Base-by-base conservation (phyloP, 1,140 invertebrate genomes). In the Spodoptera litura region DNA sequence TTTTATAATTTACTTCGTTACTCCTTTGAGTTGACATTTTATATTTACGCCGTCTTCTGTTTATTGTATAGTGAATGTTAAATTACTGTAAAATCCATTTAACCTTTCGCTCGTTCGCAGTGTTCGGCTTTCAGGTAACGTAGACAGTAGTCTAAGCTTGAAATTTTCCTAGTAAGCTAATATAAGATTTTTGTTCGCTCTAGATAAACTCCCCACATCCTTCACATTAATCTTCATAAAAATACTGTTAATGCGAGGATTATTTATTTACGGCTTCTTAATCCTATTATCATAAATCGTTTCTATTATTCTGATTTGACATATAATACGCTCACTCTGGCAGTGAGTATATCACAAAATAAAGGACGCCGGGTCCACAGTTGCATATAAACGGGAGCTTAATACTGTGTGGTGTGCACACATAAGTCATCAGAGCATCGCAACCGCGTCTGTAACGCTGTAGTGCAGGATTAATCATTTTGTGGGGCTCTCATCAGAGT, bases 1-100 rank as follows among this genome's bases (percentile, higher is more conserved):
- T 66, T 76, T 76, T 76, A 66, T 76, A 76, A 76, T 76, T 76
- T 66, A 76, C 74, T 76, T 76, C 61, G 74, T 76, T 76, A 76
- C 52, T 76, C 20, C 25, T 35, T 66, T 66, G 61, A 66, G 61
- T 76, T 76, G 61, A 76, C 61, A 56, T 76, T 76, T 66, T 76
- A 31, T 75, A 64, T 64, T 75, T 75, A 53, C 59, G 49, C 73
- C 58, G 71, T 73, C 59, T 75, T 64, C 59, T 75, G 72, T 75
- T 75, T 75, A 75, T 75, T 75, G 73, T 75, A 64, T 61, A 51
- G 55, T 62, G 38, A 62, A 64, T 75, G 73, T 59, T 75, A 64
- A 75, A 75, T 75, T 73, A 15, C 58, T 38, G 73, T 64, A 75
- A 75, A 64, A 75, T 75, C 27, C 59, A 25, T 64, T 75, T 52